Evolutionary conservation across 2,797 vertebrate genomes (phyloP), one percentile per base, ranked within the genome.

Genomic region (Artibeus lituratus): DNA sequence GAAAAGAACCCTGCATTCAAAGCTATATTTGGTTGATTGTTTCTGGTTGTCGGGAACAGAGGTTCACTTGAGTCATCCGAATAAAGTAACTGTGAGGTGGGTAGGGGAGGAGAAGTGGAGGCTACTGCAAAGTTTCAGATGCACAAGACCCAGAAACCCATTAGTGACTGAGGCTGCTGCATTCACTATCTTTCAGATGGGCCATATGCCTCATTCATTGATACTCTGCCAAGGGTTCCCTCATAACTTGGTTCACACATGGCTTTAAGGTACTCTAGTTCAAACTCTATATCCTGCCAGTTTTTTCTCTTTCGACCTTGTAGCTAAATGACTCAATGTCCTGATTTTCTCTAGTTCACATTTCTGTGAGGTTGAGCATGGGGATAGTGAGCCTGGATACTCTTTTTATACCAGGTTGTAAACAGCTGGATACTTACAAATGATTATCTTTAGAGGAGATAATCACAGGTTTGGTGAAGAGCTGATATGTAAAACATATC

Each of bases 41-140:
- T 93, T 88, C 11, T 76, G 18, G 35, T 83, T 94, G 29, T 59
- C 53, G 49, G 42, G 44, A 85, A 24, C 57, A 91, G 73, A 83
- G 49, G 78, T 91, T 81, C 73, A 83, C 44, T 90, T 73, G 77
- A 67, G 57, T 92, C 85, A 69, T 73, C 70, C 70, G 72, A 91
- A 76, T 80, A 24, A 42, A 18, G 35, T 69, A 29, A 2, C 3
- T 72, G 37, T 92, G 42, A 59, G 24, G 37, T 91, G 2, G 83
- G 18, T 49, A 3, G n/a, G 44, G 55, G 35, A 59, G 78, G 55
- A 24, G n/a, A 59, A 18, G 7, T 39, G n/a, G 16, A 94, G 39
- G n/a, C 22, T 81, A 42, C 15, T n/a, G 42, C 35, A 42, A 22
- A 69, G 32, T 78, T 69, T 55, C 67, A 37, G 82, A 53, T 5